Conservation (phyloP, 2,113 vertebrate genomes). For the Lichenostomus cassidix region DNA sequence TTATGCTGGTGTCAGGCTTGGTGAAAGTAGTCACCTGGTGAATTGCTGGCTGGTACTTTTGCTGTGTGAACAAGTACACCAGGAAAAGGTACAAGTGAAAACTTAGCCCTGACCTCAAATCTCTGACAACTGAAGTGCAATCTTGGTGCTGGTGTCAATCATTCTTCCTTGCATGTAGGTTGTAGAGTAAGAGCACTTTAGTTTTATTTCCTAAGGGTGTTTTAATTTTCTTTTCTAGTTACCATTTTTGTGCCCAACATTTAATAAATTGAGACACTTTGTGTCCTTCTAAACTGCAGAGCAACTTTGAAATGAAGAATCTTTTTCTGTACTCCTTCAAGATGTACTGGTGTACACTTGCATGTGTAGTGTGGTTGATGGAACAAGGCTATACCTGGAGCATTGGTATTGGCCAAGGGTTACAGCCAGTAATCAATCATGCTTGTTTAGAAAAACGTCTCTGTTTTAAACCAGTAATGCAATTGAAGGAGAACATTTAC, state of each 20-base stretch:
- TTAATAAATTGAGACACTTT: not conserved
- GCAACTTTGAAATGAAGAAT: not conserved
- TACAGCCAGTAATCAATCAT: not conserved
- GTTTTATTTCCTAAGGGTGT: not conserved
- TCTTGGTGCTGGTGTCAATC: not conserved
- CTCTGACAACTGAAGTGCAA: not conserved
- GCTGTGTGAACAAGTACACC: not conserved
- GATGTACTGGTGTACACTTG: not conserved
- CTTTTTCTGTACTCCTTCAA: not conserved
- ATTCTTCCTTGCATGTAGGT: not conserved
- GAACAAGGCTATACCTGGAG: not conserved
- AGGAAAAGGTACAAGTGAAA: not conserved
- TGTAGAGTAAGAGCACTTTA: not conserved
- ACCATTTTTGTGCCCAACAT: not conserved
- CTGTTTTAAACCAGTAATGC: not conserved
- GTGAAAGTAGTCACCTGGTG: not conserved
- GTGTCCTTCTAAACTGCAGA: not conserved
- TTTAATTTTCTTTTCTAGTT: not conserved
- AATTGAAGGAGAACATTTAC: not conserved
- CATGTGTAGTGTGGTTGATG: accelerated
- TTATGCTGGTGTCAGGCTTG: not conserved
- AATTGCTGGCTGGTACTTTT: not conserved
- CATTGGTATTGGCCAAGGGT: not conserved
- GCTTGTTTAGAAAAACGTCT: not conserved
- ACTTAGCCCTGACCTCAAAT: not conserved